A percentile compares a stretch with the other conserved stretches of the same genome.
Conservation (phyloP, 2,113 vertebrate genomes). For the Chrysochloris asiatica region DNA sequence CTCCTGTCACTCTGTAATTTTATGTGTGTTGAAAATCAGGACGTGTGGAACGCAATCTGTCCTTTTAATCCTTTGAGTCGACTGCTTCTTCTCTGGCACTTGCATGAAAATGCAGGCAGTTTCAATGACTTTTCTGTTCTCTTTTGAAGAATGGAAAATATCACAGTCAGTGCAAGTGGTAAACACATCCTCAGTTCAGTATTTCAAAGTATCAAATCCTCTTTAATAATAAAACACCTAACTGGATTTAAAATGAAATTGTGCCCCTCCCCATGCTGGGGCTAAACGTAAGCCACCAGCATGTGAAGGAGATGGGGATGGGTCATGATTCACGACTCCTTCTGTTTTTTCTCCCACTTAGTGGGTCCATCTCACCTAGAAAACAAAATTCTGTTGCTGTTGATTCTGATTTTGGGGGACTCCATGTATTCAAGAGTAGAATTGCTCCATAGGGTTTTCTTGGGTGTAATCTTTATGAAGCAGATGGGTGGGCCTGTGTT, state of each 20-base stretch:
- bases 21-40: not conserved
- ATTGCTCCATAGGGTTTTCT: too few species aligned
- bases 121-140: not conserved
- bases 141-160: not conserved
- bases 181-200: not conserved
- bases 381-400: too few species aligned
- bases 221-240: not conserved
- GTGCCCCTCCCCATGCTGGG: not conserved
- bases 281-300: not conserved
- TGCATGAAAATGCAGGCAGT: not conserved
- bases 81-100: not conserved
- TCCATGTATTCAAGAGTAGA: too few species aligned
- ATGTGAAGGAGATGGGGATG: not conserved
- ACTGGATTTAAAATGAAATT: not conserved
- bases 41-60: not conserved
- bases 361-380: not conserved
- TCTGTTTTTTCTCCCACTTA: not conserved
- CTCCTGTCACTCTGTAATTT: not conserved
- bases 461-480: too few species aligned
- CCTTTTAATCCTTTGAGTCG: not conserved
- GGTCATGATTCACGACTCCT: not conserved
- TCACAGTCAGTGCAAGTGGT: not conserved
- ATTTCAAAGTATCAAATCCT: conserved; percentile 4
- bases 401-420: too few species aligned
- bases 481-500: too few species aligned